phyloP scores from a whole-genome alignment of 1,140 invertebrate genomes.

The Drosophila teissieri region DNA sequence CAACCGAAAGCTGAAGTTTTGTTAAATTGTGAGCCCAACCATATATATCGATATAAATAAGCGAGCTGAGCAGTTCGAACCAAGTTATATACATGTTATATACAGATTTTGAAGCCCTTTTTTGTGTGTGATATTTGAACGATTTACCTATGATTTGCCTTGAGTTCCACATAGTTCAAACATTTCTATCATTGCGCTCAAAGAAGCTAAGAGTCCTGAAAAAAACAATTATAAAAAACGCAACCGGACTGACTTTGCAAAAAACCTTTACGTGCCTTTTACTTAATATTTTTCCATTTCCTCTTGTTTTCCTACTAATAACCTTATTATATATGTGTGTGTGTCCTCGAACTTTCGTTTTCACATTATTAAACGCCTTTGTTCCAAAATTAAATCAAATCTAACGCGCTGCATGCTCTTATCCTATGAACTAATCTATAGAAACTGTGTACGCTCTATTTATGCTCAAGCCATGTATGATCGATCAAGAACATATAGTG shows the following conservation, averaged over 20 bases:
- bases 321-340: slow-evolving; percentile 46
- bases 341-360: slow-evolving; percentile 36
- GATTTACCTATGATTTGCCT: slow-evolving; percentile 61
- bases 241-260: slow-evolving; percentile 8
- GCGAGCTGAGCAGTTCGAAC: slow-evolving; percentile 38
- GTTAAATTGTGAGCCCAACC: slow-evolving; percentile 47
- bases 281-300: slow-evolving; percentile 42
- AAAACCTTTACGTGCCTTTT: slow-evolving; percentile 78
- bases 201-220: slow-evolving; percentile 8
- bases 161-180: slow-evolving; percentile 66
- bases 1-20: slow-evolving; percentile 35
- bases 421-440: slow-evolving; percentile 55
- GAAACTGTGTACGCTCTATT: slow-evolving; percentile 59
- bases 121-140: slow-evolving; percentile 29
- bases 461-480: slow-evolving; percentile 73
- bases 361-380: slow-evolving; percentile 27
- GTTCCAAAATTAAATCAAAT: slow-evolving; percentile 39
- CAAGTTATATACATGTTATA: slow-evolving; percentile 27
- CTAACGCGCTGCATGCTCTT: slow-evolving; percentile 65
- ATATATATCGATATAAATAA: slow-evolving; percentile 20
- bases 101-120: slow-evolving; percentile 23
- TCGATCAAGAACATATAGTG: slow-evolving; percentile 46
- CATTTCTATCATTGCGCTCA: slow-evolving; percentile 79
- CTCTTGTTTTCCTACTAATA: slow-evolving; percentile 22
- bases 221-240: slow-evolving; percentile 8